phyloP scores from a whole-genome alignment of 2,113 vertebrate species.

The Lontra canadensis region DNA sequence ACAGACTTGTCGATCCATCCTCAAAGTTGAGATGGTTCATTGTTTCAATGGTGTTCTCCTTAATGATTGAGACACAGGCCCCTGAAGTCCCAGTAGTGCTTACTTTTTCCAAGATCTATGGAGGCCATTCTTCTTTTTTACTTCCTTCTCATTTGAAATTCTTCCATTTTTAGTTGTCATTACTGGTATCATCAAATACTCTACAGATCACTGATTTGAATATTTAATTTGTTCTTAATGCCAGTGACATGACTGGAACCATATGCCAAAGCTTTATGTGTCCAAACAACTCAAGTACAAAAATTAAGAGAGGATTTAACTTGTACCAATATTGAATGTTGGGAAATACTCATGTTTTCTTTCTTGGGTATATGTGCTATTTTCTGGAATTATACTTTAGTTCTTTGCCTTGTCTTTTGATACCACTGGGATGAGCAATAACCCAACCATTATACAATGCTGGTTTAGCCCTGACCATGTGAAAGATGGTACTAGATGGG shows the following conservation, averaged over 20 bases:
- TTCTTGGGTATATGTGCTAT: not conserved
- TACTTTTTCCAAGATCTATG: not conserved
- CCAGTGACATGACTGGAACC: not conserved
- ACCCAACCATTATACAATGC: rapidly evolving
- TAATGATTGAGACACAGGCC: not conserved
- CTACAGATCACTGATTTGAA: not conserved
- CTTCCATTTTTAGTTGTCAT: not conserved
- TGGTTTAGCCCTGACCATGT: not conserved
- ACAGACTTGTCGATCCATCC: not conserved
- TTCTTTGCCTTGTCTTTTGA: not conserved
- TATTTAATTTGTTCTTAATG: not conserved
- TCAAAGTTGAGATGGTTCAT: not conserved
- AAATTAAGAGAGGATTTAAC: not conserved
- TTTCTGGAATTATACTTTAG: not conserved
- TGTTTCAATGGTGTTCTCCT: not conserved
- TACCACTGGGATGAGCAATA: not conserved
- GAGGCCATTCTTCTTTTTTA: not conserved
- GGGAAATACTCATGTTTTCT: not conserved
- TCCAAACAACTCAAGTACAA: not conserved
- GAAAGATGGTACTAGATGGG: not conserved
- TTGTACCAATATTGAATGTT: no score
- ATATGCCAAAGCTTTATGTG: not conserved
- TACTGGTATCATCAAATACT: not conserved
- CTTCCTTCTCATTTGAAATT: not conserved
- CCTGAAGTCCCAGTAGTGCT: rapidly evolving